Evolutionary conservation across 1,140 invertebrate species (phyloP).

Genomic region (Sitobion miscanthi): DNA sequence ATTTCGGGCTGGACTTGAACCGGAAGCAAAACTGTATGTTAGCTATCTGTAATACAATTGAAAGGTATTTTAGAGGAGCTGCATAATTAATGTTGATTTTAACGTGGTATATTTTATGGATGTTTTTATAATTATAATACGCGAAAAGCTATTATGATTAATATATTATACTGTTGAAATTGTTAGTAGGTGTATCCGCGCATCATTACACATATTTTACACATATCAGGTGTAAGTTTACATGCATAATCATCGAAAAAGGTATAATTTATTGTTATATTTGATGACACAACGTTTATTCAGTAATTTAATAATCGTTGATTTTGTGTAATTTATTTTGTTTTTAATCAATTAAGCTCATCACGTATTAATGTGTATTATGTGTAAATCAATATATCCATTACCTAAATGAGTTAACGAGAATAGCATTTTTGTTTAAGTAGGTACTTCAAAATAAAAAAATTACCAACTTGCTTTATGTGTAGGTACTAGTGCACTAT

Average conservation of each 20-base stretch:
- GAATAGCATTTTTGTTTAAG: not conserved
- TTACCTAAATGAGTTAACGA: not conserved
- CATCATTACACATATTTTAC: too few relatives aligned
- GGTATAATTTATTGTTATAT: not conserved
- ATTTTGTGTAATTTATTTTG: too few relatives aligned
- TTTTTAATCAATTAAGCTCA: too few relatives aligned
- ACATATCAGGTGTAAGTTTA: too few relatives aligned
- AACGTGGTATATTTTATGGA: not conserved
- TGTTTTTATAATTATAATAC: not conserved
- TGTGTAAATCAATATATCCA: not conserved
- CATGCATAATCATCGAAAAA: too few relatives aligned
- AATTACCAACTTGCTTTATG: not conserved
- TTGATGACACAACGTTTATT: not conserved
- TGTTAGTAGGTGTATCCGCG: too few relatives aligned
- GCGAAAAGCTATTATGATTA: not conserved
- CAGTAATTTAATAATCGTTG: not conserved
- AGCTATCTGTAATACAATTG: conserved; percentile 23
- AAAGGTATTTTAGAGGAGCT: not conserved
- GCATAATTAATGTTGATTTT: not conserved
- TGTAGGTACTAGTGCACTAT: not conserved
- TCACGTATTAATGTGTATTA: not conserved
- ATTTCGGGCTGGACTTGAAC: conserved; percentile 39
- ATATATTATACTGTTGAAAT: too few relatives aligned
- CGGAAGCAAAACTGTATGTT: conserved; percentile 53
- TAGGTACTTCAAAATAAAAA: not conserved